Conservation (phyloP, 2,797 vertebrate genomes). For the Crenuchus spilurus region DNA sequence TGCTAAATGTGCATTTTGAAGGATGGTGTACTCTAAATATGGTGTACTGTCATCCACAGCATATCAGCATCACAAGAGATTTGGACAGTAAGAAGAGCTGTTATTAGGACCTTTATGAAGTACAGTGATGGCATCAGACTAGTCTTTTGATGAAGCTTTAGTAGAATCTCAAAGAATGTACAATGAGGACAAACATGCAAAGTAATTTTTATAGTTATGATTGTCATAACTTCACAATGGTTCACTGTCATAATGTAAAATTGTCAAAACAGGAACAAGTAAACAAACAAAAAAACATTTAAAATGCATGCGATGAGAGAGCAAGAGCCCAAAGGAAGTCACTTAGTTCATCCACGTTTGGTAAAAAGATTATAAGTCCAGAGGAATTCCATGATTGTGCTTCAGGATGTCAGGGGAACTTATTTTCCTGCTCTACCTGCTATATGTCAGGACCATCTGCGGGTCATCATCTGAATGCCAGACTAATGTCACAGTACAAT, state of each 20-base stretch:
- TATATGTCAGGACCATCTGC: slow-evolving; percentile 54
- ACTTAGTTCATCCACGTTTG: not conserved
- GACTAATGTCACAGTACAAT: slow-evolving; percentile 8
- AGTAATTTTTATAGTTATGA: no score
- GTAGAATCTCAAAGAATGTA: no score
- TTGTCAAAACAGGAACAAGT: no score
- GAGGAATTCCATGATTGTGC: slow-evolving; percentile 54
- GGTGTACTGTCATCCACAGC: no score
- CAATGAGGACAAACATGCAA: no score
- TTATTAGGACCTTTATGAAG: not conserved
- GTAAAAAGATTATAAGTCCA: slow-evolving; percentile 36
- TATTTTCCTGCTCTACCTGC: slow-evolving; percentile 54
- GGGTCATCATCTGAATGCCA: slow-evolving; percentile 10
- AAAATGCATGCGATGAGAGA: not conserved
- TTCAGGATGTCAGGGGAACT: slow-evolving; percentile 53
- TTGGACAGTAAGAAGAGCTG: no score
- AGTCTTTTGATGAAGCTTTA: not conserved
- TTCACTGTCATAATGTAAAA: no score
- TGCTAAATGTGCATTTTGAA: not conserved
- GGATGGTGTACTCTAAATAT: no score
- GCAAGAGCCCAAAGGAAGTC: not conserved
- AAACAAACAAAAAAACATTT: not conserved
- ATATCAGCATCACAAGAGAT: not conserved
- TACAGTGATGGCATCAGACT: not conserved
- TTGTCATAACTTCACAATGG: no score